A percentile compares a stretch with the other conserved stretches of the same genome.
Conservation (phyloP, 2,113 vertebrate genomes). For the Capricornis sumatraensis region DNA sequence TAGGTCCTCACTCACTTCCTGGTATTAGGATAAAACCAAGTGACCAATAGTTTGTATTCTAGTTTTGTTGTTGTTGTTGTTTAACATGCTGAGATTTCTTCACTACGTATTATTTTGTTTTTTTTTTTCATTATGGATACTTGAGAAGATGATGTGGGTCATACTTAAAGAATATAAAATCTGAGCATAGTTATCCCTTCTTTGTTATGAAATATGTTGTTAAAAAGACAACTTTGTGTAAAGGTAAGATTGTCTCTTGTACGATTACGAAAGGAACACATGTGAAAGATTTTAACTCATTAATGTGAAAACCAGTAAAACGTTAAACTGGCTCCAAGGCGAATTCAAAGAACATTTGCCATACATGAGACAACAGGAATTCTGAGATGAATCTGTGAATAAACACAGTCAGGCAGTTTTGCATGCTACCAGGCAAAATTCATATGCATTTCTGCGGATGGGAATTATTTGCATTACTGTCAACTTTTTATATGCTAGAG, state of each 20-base stretch:
- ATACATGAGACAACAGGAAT: accelerated
- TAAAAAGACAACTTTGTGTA: neutral
- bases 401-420: accelerated
- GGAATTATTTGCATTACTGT: too few relatives aligned
- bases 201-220: neutral
- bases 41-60: neutral
- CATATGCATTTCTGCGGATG: neutral
- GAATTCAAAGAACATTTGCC: neutral
- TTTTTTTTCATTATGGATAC: neutral
- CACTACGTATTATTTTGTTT: neutral
- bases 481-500: neutral
- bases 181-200: neutral
- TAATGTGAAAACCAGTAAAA: neutral
- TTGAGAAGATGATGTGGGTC: neutral
- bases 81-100: neutral
- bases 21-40: neutral
- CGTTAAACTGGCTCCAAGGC: neutral
- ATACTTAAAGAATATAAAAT: neutral
- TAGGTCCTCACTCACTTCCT: neutral
- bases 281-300: neutral
- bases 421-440: neutral
- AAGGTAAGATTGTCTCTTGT: neutral
- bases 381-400: neutral
- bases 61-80: neutral
- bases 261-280: neutral